Evolutionary conservation across 1,140 invertebrate genomes (phyloP).

Genomic region (Heliothis virescens): DNA sequence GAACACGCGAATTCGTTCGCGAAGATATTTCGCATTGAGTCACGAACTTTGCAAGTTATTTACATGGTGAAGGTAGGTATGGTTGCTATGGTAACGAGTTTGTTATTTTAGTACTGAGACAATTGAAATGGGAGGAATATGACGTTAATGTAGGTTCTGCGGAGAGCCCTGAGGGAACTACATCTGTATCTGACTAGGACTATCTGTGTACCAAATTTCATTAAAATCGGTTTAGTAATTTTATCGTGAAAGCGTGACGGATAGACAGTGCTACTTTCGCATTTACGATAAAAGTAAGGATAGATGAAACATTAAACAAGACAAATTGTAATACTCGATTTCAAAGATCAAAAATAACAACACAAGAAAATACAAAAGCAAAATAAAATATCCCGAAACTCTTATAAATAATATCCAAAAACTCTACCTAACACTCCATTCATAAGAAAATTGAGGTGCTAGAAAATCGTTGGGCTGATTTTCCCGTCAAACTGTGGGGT

Average conservation of each 20-base stretch:
- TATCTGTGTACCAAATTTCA: too few species aligned
- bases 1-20: conserved; percentile 23
- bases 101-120: not conserved
- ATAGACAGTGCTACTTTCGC: too few species aligned
- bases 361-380: not conserved
- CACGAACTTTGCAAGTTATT: conserved; percentile 5
- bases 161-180: too few species aligned
- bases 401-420: not conserved
- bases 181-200: too few species aligned
- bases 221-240: too few species aligned
- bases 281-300: too few species aligned
- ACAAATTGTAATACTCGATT: too few species aligned
- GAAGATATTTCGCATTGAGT: conserved; percentile 20
- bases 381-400: not conserved
- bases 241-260: too few species aligned
- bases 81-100: not conserved
- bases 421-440: not conserved
- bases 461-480: not conserved
- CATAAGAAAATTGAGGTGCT: conserved; percentile 15
- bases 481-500: conserved; percentile 13
- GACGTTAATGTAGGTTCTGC: too few species aligned
- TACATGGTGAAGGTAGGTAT: not conserved
- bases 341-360: too few species aligned
- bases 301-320: not conserved
- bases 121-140: not conserved